A percentile compares a stretch with the other conserved stretches of the same genome.
These are phyloP conservation scores for Aphidius colemani DNA, from an alignment of 2,888 invertebrate genomes.

Conservation along the genomic window DNA sequence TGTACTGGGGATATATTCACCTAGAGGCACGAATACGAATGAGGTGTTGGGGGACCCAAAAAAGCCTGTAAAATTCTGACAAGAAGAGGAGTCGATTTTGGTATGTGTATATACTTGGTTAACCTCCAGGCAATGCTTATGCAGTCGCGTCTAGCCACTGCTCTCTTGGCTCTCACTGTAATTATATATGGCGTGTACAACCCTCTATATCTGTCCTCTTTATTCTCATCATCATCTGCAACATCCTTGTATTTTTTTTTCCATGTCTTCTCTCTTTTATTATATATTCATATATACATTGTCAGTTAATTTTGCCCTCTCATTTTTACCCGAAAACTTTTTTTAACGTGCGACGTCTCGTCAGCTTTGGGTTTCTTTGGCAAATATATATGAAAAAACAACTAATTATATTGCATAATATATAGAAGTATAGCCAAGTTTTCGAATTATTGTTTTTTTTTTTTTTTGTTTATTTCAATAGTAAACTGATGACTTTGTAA, in stretches of 20 bases:
- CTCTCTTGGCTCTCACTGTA: constrained; percentile 47
- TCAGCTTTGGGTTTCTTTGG: constrained; percentile 3
- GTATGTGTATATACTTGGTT: no score
- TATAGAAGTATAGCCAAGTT: no score
- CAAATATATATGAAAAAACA: no score
- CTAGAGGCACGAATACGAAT: constrained; percentile 54
- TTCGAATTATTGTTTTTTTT: no score
- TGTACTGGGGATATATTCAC: constrained; percentile 37
- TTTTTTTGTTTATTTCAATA: no score
- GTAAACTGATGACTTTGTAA: no score
- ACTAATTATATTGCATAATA: no score
- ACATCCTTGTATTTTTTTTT: no score
- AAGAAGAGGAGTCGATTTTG: no score
- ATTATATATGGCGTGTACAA: constrained; percentile 41
- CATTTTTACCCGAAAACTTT: no score
- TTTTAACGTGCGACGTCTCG: constrained; percentile 37
- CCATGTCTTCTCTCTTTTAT: constrained; percentile 7
- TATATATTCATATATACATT: constrained; percentile 14
- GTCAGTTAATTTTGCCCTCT: neutral
- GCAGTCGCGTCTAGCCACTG: constrained; percentile 54
- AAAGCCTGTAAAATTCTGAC: no score
- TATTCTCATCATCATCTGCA: constrained; percentile 8
- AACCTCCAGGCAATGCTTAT: constrained; percentile 43
- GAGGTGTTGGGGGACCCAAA: constrained; percentile 34
- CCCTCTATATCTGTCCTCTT: constrained; percentile 30